phyloP scores from a whole-genome alignment of 2,888 invertebrate genomes.

The Ormyrus thymus region DNA sequence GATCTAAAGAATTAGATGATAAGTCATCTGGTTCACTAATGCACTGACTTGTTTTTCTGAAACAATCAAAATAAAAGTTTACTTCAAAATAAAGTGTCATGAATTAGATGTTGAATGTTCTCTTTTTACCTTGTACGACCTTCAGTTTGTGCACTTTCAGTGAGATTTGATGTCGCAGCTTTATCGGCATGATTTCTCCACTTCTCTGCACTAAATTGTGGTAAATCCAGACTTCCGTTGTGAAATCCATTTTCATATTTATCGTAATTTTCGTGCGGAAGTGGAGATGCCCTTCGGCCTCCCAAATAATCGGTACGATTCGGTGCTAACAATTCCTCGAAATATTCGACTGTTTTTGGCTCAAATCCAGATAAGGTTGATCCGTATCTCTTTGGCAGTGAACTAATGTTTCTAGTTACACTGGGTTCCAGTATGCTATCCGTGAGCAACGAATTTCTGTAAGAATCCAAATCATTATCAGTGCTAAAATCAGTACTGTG shows the following conservation, averaged over 20 bases:
- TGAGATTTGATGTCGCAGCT: slow-evolving; percentile 55
- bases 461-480: slow-evolving; percentile 61
- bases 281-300: slow-evolving; percentile 62
- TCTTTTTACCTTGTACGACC: slow-evolving; percentile 62
- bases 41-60: slow-evolving; percentile 54
- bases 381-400: slow-evolving; percentile 66
- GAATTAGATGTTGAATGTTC: slow-evolving; percentile 8
- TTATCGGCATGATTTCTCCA: slow-evolving; percentile 61
- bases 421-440: slow-evolving; percentile 59
- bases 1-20: slow-evolving; percentile 60
- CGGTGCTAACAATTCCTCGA: slow-evolving; percentile 69
- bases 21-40: slow-evolving; percentile 60
- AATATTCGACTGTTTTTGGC: slow-evolving; percentile 70
- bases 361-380: slow-evolving; percentile 63
- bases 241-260: slow-evolving; percentile 69
- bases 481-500: slow-evolving; percentile 64
- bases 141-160: slow-evolving; percentile 54
- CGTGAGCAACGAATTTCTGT: slow-evolving; percentile 59
- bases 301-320: slow-evolving; percentile 64
- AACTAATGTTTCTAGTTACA: slow-evolving; percentile 56
- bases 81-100: neutral
- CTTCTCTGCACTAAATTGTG: slow-evolving; percentile 57
- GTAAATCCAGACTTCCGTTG: slow-evolving; percentile 63
- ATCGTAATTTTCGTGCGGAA: slow-evolving; percentile 58
- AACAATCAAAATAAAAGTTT: slow-evolving; percentile 15